A percentile compares a stretch with the other conserved stretches of the same genome.
Conservation (phyloP, 2,888 invertebrate species). For the Phasia obesa region DNA sequence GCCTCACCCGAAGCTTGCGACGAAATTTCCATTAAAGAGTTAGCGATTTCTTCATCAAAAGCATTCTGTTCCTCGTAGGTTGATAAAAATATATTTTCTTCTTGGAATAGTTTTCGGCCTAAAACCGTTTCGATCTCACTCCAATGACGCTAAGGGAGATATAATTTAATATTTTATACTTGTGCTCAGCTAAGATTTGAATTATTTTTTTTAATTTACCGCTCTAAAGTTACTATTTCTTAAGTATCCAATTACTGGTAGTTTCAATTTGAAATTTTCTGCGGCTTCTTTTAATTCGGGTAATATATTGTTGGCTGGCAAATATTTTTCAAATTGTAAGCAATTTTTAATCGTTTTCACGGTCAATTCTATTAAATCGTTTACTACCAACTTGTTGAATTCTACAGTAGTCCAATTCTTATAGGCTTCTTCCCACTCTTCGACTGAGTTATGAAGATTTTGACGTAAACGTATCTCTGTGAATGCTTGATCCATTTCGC, state of each 20-base stretch:
- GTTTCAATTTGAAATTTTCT: slow-evolving; percentile 90
- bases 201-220: slow-evolving; percentile 71
- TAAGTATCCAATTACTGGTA: slow-evolving; percentile 90
- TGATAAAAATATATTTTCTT: slow-evolving; percentile 86
- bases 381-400: slow-evolving; percentile 85
- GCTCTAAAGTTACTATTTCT: slow-evolving; percentile 90
- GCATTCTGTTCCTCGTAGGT: slow-evolving; percentile 88
- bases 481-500: slow-evolving; percentile 90
- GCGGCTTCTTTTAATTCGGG: slow-evolving; percentile 90
- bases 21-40: slow-evolving; percentile 91
- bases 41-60: slow-evolving; percentile 86
- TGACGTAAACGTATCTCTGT: slow-evolving; percentile 91
- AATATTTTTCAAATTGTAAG: slow-evolving; percentile 91
- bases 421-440: slow-evolving; percentile 88
- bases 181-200: background rate
- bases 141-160: slow-evolving; percentile 88
- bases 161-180: background rate
- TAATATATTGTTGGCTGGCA: slow-evolving; percentile 91
- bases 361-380: slow-evolving; percentile 87
- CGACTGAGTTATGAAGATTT: slow-evolving; percentile 90
- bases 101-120: slow-evolving; percentile 88
- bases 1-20: slow-evolving; percentile 95
- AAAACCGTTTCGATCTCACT: slow-evolving; percentile 89
- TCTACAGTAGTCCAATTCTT: slow-evolving; percentile 85
- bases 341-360: slow-evolving; percentile 88